Conservation (phyloP, 2,113 vertebrate species). For the Rhadina sibilatrix region DNA sequence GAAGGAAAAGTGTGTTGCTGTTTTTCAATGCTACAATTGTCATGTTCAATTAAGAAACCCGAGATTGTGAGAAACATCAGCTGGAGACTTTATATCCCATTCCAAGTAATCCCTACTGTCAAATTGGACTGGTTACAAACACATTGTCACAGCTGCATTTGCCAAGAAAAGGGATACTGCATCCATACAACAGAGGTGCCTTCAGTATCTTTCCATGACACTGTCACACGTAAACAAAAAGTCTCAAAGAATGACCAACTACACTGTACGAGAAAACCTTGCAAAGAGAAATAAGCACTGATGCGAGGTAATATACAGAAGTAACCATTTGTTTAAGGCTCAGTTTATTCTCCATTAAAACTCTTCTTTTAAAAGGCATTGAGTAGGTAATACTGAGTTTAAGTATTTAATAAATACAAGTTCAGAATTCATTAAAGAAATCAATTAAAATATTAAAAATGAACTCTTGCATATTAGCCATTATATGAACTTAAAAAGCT, state of each 20-base stretch:
- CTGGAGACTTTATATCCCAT: conserved; percentile 30
- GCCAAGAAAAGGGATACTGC: conserved; percentile 70
- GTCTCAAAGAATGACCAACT: conserved; percentile 71
- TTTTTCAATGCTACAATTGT: conserved; percentile 65
- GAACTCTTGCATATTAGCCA: conserved; percentile 83
- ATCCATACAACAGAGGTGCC: conserved; percentile 62
- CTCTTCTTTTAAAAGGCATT: conserved; percentile 85
- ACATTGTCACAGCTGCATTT: conserved; percentile 32
- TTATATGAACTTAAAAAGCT: conserved; percentile 83
- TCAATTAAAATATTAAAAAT: conserved; percentile 82
- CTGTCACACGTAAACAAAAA: conserved; percentile 77
- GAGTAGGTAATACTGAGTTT: conserved; percentile 87
- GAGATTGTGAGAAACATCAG: background rate
- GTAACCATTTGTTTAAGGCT: conserved; percentile 86
- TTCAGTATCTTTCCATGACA: conserved; percentile 71
- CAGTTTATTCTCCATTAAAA: conserved; percentile 83
- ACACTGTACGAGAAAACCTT: conserved; percentile 70
- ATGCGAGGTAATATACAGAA: conserved; percentile 84
- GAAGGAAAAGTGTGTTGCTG: conserved; percentile 65
- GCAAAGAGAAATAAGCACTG: conserved; percentile 77
- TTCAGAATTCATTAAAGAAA: conserved; percentile 81
- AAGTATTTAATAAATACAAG: conserved; percentile 87
- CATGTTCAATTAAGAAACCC: background rate
- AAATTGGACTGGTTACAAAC: background rate
- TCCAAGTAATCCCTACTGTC: conserved; percentile 35